These are phyloP conservation scores for Crocodylus rhombifer DNA, from an alignment of 2,797 vertebrate species.

Conservation along the genomic window DNA sequence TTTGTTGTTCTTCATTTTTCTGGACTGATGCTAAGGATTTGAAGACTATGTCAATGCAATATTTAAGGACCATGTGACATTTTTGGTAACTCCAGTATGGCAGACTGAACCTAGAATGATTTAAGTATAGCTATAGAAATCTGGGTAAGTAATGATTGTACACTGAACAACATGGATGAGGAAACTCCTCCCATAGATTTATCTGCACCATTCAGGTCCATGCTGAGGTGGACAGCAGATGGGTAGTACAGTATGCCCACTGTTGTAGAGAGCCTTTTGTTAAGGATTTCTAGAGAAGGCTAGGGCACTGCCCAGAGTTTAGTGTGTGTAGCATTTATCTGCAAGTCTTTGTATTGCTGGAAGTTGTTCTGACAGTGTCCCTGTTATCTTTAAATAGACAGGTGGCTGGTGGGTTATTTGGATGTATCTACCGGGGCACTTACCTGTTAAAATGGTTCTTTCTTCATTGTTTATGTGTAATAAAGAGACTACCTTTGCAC, in stretches of 20 bases:
- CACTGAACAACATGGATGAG: neutral
- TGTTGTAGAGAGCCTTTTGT: neutral
- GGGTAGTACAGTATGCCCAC: neutral
- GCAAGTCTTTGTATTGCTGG: neutral
- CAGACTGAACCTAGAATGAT: neutral
- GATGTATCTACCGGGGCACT: neutral
- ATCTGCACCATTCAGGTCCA: neutral
- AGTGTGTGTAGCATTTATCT: neutral
- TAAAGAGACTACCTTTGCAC: neutral
- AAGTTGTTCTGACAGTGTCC: neutral
- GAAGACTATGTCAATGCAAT: neutral
- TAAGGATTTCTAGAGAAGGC: neutral
- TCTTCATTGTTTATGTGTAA: neutral
- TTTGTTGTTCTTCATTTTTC: neutral
- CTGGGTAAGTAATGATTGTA: neutral
- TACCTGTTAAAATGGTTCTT: accelerated
- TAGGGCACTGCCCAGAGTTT: neutral
- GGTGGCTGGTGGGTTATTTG: neutral
- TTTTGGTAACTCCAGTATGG: neutral
- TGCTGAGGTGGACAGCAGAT: neutral
- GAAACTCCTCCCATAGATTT: neutral
- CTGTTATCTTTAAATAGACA: neutral
- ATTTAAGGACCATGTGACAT: neutral
- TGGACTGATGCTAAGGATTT: neutral
- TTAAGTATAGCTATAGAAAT: neutral